A percentile compares a stretch with the other conserved stretches of the same genome.
phyloP scores from a whole-genome alignment of 2,888 invertebrate genomes.

The Drosophila falleni region DNA sequence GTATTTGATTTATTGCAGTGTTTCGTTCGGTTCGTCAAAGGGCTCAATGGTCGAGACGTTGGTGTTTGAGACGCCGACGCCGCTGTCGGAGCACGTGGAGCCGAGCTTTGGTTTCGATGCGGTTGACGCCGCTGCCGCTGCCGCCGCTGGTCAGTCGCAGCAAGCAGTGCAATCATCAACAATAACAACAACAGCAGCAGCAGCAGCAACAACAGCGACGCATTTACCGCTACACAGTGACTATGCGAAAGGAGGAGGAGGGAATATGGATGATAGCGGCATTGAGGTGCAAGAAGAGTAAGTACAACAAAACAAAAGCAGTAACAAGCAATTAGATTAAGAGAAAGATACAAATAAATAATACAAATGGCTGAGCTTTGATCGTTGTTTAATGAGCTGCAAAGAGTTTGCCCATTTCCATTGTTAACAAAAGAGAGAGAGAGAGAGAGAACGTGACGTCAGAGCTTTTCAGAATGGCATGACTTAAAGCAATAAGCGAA shows the following conservation, averaged over 20 bases:
- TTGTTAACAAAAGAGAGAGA: neutral
- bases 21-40: slow-evolving; percentile 96
- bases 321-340: slow-evolving; percentile 15
- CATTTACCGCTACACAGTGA: slow-evolving; percentile 66
- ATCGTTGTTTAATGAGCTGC: slow-evolving; percentile 5
- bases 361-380: slow-evolving; percentile 5
- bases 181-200: slow-evolving; percentile 81
- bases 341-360: neutral
- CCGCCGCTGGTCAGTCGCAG: slow-evolving; percentile 80
- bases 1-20: slow-evolving; percentile 87
- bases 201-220: slow-evolving; percentile 76
- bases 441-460: slow-evolving; percentile 37
- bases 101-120: slow-evolving; percentile 84
- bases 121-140: slow-evolving; percentile 42
- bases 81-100: slow-evolving; percentile 87
- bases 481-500: slow-evolving; percentile 8
- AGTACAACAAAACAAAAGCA: slow-evolving; percentile 58
- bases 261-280: slow-evolving; percentile 84
- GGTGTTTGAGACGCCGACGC: slow-evolving; percentile 93
- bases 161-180: slow-evolving; percentile 57
- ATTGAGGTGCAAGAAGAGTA: slow-evolving; percentile 85
- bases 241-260: slow-evolving; percentile 50
- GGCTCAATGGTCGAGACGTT: slow-evolving; percentile 98
- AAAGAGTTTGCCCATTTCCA: neutral
- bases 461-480: slow-evolving; percentile 26